Base-by-base conservation (phyloP, 2,797 vertebrate genomes). In the Artibeus jamaicensis region DNA sequence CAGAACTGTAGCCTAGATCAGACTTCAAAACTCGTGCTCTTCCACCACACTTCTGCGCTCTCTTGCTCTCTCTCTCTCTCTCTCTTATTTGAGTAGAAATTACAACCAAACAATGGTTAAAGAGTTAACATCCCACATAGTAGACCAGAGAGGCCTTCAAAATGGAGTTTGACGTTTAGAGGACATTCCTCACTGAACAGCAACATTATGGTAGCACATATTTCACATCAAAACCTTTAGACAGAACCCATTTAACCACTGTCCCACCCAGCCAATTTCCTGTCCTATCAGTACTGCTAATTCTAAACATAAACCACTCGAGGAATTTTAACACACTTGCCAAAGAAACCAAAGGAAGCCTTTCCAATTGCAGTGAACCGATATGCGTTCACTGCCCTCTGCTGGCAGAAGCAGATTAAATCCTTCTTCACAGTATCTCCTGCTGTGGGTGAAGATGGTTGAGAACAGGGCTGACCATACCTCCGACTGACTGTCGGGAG, bases 311-410 rank as follows among this genome's bases (percentile, higher is more conserved):
- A 97, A 96, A 92, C 96, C 93, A 92, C 81, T 91, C 5, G 26
- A 95, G 89, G 94, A 97, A 97, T 89, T 93, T 76, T 96, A 95
- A 86, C 59, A 91, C 77, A 65, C 42, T 89, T 73, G 93, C 94
- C 95, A 91, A 89, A 86, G 53, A 85, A 96, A 93, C 71, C 88
- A 90, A 95, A 92, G 48, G 44, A 24, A 95, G 71, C 32, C 50
- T 81, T 42, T 59, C 39, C 77, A 84, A 8, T 3, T 16, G 48
- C 16, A 19, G 42, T 57, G 86, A 26, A 96, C 91, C 95, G 93
- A n/a, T 57, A 76, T 96, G 96, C 71, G 53, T 46, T 86, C 57
- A 95, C 96, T 90, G 77, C 97, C 97, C 97, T 96, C 97, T 97
- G 94, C 96, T 97, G 97, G 89, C 77, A 37, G 15, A 50, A 42